Base-by-base conservation (phyloP, 2,113 vertebrate genomes). In the Anseranas semipalmata region DNA sequence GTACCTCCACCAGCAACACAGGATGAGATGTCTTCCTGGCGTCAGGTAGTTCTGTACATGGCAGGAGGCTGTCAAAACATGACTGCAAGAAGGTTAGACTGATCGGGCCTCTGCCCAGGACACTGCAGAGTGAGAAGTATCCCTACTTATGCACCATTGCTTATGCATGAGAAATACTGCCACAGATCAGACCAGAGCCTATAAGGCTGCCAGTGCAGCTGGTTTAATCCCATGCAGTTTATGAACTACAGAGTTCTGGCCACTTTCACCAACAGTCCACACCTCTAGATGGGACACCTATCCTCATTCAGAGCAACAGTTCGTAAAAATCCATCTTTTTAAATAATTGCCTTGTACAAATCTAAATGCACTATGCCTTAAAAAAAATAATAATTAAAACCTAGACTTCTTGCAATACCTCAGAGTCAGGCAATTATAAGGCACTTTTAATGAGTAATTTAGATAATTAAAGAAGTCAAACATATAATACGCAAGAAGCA, bases 381-480 rank as follows among this genome's bases (percentile, higher is more conserved):
- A 77, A 86, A 87, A 88, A 85, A 80, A 84, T 83, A 75, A 8
- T 87, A 94, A 96, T 95, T 97, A 96, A 97, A 96, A 84, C 77
- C 87, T 28, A 59, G 83, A 39, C 77, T 95, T 87, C 92, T 84
- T 0, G 0, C 76, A 76, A 76, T 78, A 75, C 71, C 74, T 91
- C 72, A 8, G 91, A 93, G 83, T 65, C 79, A 78, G 85, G 91
- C 94, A 96, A 91, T 96, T 91, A 95, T 14, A 33, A 96, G 85
- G 66, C 17, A 27, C 85, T 91, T 90, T 59, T 95, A 97, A 96
- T 73, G 76, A 97, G 94, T 63, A 94, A 94, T 91, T 95, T 67
- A 83, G 50, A 91, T 91, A 95, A 97, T 91, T 94, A 93, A 84
- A 93, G 92, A 94, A 96, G 96, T 75, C 84, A 94, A 90, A 85